Conservation (phyloP, 2,888 invertebrate genomes). For the Drosophila birchii region DNA sequence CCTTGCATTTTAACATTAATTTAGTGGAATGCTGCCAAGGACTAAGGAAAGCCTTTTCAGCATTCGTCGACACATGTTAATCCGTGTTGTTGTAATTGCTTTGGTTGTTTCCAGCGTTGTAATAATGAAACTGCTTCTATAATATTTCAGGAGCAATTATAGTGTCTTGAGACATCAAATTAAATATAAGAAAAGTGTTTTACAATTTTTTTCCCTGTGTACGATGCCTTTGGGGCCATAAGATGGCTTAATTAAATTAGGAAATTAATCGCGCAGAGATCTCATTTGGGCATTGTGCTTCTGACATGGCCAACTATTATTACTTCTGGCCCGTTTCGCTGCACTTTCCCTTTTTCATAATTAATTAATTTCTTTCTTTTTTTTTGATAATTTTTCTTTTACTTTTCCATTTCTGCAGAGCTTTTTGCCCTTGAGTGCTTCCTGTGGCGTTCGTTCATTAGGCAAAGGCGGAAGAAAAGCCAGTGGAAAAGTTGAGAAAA, state of each 20-base stretch:
- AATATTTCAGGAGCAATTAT: too few relatives aligned
- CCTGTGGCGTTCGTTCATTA: constrained; percentile 69
- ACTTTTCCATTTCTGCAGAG: constrained; percentile 30
- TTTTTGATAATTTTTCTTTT: constrained; percentile 31
- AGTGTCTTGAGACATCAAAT: not conserved
- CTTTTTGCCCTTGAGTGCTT: constrained; percentile 68
- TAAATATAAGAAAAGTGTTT: not conserved
- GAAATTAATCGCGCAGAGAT: constrained; percentile 21
- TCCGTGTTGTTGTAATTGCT: constrained; percentile 53
- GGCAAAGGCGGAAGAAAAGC: constrained; percentile 57
- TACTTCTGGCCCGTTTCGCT: constrained; percentile 9
- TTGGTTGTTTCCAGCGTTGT: not conserved
- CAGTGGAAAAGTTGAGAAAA: constrained; percentile 15
- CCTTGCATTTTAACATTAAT: constrained; percentile 78
- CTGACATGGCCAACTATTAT: constrained; percentile 32
- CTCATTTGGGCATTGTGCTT: constrained; percentile 11
- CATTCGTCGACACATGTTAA: constrained; percentile 73
- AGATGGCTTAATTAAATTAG: constrained; percentile 43
- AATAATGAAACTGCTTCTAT: not conserved
- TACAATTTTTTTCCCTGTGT: not conserved
- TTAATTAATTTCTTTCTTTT: constrained; percentile 25
- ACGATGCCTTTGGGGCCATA: constrained; percentile 8
- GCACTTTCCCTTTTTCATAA: constrained; percentile 28
- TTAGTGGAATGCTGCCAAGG: constrained; percentile 72
- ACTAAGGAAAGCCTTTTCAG: constrained; percentile 71